A percentile compares a stretch with the other conserved stretches of the same genome.
phyloP scores from a whole-genome alignment of 1,140 invertebrate genomes.

The Ceratina australensis region DNA sequence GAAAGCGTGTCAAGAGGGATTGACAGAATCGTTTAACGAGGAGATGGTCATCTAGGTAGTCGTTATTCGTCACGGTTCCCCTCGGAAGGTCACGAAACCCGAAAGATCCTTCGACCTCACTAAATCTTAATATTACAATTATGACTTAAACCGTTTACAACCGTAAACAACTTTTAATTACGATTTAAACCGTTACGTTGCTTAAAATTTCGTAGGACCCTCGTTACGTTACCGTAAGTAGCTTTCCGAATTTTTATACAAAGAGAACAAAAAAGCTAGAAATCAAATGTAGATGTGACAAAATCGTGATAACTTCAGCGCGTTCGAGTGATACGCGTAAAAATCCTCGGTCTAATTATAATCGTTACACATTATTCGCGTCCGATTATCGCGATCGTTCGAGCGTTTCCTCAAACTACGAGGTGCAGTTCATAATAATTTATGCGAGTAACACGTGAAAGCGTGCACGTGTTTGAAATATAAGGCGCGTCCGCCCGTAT shows the following conservation, averaged over 20 bases:
- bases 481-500: constrained; percentile 52
- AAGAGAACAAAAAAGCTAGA: no score
- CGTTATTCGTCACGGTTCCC: constrained; percentile 38
- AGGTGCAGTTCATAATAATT: constrained; percentile 24
- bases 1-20: no score
- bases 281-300: no score
- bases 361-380: neutral
- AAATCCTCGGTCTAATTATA: no score
- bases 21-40: constrained; percentile 28
- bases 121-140: no score
- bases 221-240: no score
- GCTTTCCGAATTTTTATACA: no score
- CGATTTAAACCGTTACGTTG: constrained; percentile 41
- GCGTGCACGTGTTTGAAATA: constrained; percentile 32
- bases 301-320: no score
- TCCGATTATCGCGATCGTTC: constrained; percentile 2
- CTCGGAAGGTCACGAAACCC: constrained; percentile 47
- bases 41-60: constrained; percentile 23
- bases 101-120: constrained; percentile 2
- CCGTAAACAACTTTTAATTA: no score
- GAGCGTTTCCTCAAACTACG: constrained; percentile 14
- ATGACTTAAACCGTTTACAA: no score
- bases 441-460: constrained; percentile 35
- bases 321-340: no score
- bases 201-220: constrained; percentile 43